Evolutionary conservation across 2,113 vertebrate species (phyloP).

Genomic region (Carettochelys insculpta): DNA sequence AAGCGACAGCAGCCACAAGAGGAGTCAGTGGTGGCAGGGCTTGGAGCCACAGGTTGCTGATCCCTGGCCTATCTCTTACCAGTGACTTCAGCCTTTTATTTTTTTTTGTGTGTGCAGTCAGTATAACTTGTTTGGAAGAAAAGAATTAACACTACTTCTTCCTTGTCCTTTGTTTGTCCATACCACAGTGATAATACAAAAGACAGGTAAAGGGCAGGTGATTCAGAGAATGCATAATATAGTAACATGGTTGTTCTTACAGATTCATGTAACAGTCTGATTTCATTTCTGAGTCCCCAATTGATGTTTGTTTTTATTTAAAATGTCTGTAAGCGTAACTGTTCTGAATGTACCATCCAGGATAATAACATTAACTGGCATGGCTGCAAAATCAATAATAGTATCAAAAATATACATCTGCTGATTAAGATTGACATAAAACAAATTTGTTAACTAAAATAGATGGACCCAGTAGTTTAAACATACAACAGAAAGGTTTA

Average conservation of each 20-base stretch:
- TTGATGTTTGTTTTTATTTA: slow-evolving; percentile 78
- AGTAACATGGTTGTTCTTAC: slow-evolving; percentile 44
- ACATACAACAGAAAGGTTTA: slow-evolving; percentile 44
- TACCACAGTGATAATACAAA: not conserved
- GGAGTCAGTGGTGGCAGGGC: too few species aligned
- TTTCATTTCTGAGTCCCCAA: slow-evolving; percentile 72
- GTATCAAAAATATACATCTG: slow-evolving; percentile 72
- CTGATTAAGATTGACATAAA: slow-evolving; percentile 76
- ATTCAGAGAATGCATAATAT: slow-evolving; percentile 24
- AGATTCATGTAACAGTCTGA: slow-evolving; percentile 68
- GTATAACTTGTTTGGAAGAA: not conserved
- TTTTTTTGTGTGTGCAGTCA: not conserved
- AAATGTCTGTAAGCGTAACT: slow-evolving; percentile 73
- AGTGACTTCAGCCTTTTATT: not conserved
- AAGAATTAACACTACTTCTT: not conserved
- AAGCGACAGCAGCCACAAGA: too few species aligned
- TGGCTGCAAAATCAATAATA: slow-evolving; percentile 76
- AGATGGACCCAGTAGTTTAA: slow-evolving; percentile 60
- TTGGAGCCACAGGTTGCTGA: too few species aligned
- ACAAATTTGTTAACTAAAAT: slow-evolving; percentile 74
- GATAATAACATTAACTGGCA: slow-evolving; percentile 75
- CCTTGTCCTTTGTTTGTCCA: slow-evolving; percentile 28
- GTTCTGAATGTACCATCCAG: slow-evolving; percentile 66
- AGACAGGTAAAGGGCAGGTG: slow-evolving; percentile 41
- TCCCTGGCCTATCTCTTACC: not conserved